Percentiles rank a stretch among this genome's conserved stretches.
Conservation (phyloP, 1,140 invertebrate species). For the Nasonia vitripennis region DNA sequence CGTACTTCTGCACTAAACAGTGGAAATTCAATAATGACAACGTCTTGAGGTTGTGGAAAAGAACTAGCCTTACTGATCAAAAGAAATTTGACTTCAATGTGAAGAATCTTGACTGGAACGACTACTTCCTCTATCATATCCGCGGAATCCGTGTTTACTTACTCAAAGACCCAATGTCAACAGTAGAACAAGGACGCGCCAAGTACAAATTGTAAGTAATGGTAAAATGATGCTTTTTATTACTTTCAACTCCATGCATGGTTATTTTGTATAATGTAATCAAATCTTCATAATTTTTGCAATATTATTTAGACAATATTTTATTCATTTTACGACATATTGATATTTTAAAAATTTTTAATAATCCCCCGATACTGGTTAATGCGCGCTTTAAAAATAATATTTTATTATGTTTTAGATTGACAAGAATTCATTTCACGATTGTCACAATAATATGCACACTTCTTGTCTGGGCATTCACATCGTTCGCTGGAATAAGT, state of each 20-base stretch:
- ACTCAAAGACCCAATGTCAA: conserved; percentile 71
- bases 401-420: conserved; percentile 43
- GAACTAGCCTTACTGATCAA: conserved; percentile 73
- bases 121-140: conserved; percentile 69
- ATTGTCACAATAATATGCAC: background rate
- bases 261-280: too few species aligned
- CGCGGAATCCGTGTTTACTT: conserved; percentile 72
- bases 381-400: background rate
- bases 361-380: too few species aligned
- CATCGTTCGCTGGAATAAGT: too few species aligned
- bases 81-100: conserved; percentile 72
- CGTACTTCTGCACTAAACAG: conserved; percentile 67
- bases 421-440: conserved; percentile 48
- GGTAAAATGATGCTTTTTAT: conserved; percentile 8
- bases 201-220: conserved; percentile 59
- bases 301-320: too few species aligned
- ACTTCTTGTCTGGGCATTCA: too few species aligned
- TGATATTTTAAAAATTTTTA: too few species aligned
- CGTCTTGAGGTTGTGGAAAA: conserved; percentile 72
- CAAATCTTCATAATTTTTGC: too few species aligned
- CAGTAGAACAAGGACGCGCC: conserved; percentile 55
- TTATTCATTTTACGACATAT: too few species aligned
- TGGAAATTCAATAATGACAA: conserved; percentile 79
- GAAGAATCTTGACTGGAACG: conserved; percentile 68
- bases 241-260: too few species aligned